phyloP scores from a whole-genome alignment of 2,888 invertebrate species.

The Heliothis peltigera region DNA sequence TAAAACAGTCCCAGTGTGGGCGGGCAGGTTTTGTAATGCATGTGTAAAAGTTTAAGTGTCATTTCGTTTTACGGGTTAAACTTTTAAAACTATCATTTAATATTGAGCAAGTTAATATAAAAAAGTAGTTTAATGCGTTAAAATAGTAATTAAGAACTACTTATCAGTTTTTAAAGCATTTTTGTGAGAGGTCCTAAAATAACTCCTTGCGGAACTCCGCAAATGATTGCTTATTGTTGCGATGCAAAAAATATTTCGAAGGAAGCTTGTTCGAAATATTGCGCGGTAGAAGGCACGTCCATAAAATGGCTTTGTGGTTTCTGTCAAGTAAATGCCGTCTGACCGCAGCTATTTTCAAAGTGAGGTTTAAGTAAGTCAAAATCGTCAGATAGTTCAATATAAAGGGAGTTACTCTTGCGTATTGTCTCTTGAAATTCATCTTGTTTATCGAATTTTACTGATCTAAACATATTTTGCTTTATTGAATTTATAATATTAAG shows the following conservation, averaged over 20 bases:
- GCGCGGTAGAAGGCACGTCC: constrained; percentile 3
- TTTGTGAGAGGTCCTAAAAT: background rate
- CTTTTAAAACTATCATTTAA: background rate
- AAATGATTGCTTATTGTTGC: background rate
- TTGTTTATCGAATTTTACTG: background rate
- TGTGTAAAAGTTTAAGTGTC: constrained; percentile 22
- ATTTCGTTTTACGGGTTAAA: constrained; percentile 7
- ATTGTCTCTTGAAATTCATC: constrained; percentile 1
- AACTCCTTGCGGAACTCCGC: constrained; percentile 8
- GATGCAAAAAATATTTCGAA: background rate
- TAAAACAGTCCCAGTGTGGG: constrained; percentile 45
- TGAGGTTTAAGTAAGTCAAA: constrained; percentile 4
- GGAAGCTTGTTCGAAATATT: background rate
- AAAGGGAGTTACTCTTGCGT: background rate
- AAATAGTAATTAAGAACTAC: background rate
- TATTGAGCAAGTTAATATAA: background rate
- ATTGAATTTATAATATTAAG: background rate
- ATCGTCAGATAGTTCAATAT: background rate
- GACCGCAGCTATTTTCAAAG: constrained; percentile 29
- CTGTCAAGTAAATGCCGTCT: constrained; percentile 34
- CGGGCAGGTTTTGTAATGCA: constrained; percentile 40
- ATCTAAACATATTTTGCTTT: background rate
- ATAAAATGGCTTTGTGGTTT: constrained; percentile 31
- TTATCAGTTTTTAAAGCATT: background rate
- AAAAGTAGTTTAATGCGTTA: background rate